Evolutionary conservation across 2,888 invertebrate species (phyloP), one percentile per base, ranked within the genome.

Genomic region (Deilephila elpenor): DNA sequence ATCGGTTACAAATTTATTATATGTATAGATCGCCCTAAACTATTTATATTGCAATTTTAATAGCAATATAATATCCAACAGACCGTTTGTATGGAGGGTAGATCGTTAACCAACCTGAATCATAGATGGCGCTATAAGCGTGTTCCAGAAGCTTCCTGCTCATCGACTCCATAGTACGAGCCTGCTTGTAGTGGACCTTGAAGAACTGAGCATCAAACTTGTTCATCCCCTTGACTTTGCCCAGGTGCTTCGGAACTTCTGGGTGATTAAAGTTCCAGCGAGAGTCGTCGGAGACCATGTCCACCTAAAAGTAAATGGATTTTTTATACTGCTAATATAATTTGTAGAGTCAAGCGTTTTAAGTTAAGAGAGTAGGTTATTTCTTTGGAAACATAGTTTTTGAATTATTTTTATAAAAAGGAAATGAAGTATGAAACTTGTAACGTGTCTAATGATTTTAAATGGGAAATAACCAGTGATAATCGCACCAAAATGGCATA

Each of bases 121-220:
- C 97, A 74, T 96, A 94, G 60, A 97, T 95, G 70, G 96, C 96
- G 82, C 97, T 96, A 82, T 96, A 96, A 0, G 96, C 95, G 6
- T 96, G 95, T 84, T 97, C 97, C 78, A 97, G 91, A 25, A 97
- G 87, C 74, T 97, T 93, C 71, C 97, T 93, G 37, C 96, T 95
- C 92, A 96, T 96, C 0, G 97, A 96, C 82, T 97, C 96, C 94
- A 97, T 95, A 20, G 95, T 95, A 7, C 77, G 77, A 0, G 96
- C 96, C 82, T 97, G 96, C 78, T 96, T 96, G 77, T 95, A 95
- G 81, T 96, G 96, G 5, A 96, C 95, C 3, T 96, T 96, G 84
- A 96, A 96, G 85, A 96, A 96, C 8, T 95, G 95, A 0, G 96
- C 96, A 84, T 96, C 96, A 77, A 97, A 97, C 83, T 96, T 96